These are phyloP conservation scores for Thaumetopoea pityocampa DNA, from an alignment of 1,140 invertebrate species.

Conservation along the genomic window DNA sequence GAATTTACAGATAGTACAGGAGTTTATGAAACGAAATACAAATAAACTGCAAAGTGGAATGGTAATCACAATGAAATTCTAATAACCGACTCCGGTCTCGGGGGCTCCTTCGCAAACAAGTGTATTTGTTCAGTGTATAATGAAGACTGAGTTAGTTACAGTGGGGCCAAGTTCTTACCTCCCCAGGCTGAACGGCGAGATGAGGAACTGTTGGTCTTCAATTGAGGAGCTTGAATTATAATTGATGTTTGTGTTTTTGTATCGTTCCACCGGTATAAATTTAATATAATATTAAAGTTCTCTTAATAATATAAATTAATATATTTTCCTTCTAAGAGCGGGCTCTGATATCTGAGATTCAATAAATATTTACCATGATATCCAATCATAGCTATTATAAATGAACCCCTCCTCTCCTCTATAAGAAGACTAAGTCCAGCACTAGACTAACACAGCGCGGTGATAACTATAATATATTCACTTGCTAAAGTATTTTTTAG, in stretches of 20 bases:
- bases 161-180: constrained; percentile 11
- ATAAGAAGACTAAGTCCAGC: too few relatives aligned
- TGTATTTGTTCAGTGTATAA: constrained; percentile 19
- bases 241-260: constrained; percentile 13
- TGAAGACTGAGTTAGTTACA: constrained; percentile 16
- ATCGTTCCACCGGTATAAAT: too few relatives aligned
- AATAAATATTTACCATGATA: too few relatives aligned
- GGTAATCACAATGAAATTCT: constrained; percentile 15
- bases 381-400: too few relatives aligned
- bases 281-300: constrained; percentile 2
- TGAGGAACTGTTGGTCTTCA: constrained; percentile 9
- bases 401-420: too few relatives aligned
- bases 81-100: constrained; percentile 10
- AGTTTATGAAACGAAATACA: too few relatives aligned
- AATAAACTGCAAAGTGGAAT: constrained; percentile 14
- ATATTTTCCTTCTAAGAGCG: background rate
- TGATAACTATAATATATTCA: too few relatives aligned
- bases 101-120: constrained; percentile 12
- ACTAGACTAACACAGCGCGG: too few relatives aligned
- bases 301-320: background rate
- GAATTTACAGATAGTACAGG: constrained; percentile 5
- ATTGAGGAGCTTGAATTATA: constrained; percentile 15
- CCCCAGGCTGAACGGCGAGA: constrained; percentile 7
- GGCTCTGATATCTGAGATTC: too few relatives aligned
- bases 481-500: too few relatives aligned